Base-by-base conservation (phyloP, 2,888 invertebrate species). In the Pharmacophagus antenor region DNA sequence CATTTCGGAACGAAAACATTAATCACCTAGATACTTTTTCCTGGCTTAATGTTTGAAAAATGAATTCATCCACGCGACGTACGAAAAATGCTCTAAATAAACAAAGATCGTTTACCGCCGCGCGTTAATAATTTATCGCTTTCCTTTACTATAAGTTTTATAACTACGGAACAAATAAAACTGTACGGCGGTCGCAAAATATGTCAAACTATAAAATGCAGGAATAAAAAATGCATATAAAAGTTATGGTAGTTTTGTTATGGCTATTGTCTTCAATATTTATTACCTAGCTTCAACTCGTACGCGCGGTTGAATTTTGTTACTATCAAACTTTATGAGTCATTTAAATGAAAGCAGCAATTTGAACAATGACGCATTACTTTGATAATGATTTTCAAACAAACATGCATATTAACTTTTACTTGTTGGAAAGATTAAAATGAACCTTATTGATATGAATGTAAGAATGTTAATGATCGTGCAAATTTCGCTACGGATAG, bases 311-410 rank as follows among this genome's bases (percentile, higher is more conserved):
- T 46, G 22, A 52, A 52, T 52, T 52, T 50, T 57, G 37, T 42
- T 44, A 27, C 48, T 48, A 56, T 49, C 52, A 56, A 63, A 56
- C 58, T 65, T 66, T 63, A 65, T 85, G 85, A 85, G 68, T 86
- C 85, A 86, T 79, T 78, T 76, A 79, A 82, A 82, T 82, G 79
- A 77, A 70, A 74, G 79, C 73, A 59, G 59, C 63, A 65, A 70
- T 79, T 79, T 76, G 71, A 70, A 72, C 76, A 77, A 77, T 88
- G 87, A 88, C 79, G 86, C 86, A 88, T 85, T 84, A 80, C 76
- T 73, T 78, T 83, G 79, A 82, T 84, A 84, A 83, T 80, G 76
- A 79, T 77, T 76, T 74, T 70, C 69, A 73, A 70, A 61, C 52
- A 47, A 70, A 68, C 65, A 70, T 65, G 68, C 69, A 58, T 67